Percentiles rank a stretch among this genome's conserved stretches.
Conservation (phyloP, 2,113 vertebrate species). For the Gobius niger region DNA sequence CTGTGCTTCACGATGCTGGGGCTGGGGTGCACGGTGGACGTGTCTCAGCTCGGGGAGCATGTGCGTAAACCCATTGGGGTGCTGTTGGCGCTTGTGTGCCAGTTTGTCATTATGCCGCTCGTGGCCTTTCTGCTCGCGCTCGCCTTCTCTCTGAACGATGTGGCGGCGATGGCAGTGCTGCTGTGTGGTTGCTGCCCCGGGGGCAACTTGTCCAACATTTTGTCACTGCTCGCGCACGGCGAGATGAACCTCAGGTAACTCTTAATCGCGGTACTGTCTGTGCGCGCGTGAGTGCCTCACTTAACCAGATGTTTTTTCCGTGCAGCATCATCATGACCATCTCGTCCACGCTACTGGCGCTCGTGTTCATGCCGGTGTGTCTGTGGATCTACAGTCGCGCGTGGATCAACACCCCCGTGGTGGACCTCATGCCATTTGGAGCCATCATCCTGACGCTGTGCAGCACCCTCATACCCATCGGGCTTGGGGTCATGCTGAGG, state of each 20-base stretch:
- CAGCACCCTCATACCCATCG: conserved; percentile 94
- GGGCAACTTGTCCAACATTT: conserved; percentile 92
- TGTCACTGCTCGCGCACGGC: conserved; percentile 92
- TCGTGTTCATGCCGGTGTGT: conserved; percentile 93
- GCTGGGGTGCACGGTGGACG: conserved; percentile 92
- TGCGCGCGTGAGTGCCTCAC: background rate
- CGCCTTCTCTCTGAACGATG: conserved; percentile 87
- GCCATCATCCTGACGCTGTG: conserved; percentile 92
- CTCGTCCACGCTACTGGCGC: conserved; percentile 92
- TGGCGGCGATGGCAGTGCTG: conserved; percentile 92
- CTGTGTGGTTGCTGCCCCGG: conserved; percentile 96
- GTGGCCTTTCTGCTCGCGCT: conserved; percentile 91
- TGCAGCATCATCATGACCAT: conserved; percentile 95
- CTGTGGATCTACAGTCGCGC: conserved; percentile 95
- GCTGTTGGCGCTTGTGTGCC: conserved; percentile 88
- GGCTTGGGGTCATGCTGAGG: conserved; percentile 85
- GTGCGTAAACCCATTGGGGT: conserved; percentile 86
- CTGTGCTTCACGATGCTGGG: conserved; percentile 95
- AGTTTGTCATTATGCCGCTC: conserved; percentile 93
- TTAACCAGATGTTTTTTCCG: conserved; percentile 8
- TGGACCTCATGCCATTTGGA: conserved; percentile 88
- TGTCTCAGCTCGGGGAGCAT: conserved; percentile 85
- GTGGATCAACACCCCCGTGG: conserved; percentile 94
- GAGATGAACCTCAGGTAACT: conserved; percentile 97
- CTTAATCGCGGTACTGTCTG: background rate